These are phyloP conservation scores for Meloe dianella DNA, from an alignment of 2,888 invertebrate genomes.

Conservation along the genomic window DNA sequence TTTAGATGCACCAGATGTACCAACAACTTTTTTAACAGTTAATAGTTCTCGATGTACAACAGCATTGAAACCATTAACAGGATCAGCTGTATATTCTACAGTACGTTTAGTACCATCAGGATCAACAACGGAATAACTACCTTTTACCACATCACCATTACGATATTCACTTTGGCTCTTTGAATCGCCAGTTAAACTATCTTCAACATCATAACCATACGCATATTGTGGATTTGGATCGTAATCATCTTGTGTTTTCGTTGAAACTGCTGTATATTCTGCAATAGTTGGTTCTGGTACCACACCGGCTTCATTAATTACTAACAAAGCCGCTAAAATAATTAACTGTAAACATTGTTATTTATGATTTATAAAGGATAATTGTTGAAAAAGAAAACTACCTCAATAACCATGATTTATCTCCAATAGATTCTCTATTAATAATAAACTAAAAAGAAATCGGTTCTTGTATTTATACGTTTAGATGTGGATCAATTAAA, in stretches of 20 bases:
- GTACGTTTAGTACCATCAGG: slow-evolving; percentile 63
- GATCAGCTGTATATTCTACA: slow-evolving; percentile 66
- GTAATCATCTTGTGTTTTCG: slow-evolving; percentile 48
- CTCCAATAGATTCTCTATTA: neutral
- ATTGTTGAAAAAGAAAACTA: neutral
- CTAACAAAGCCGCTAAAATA: neutral
- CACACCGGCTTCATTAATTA: neutral
- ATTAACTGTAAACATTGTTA: neutral
- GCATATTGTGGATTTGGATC: slow-evolving; percentile 65
- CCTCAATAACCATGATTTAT: neutral
- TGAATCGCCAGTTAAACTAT: slow-evolving; percentile 63
- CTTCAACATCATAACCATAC: slow-evolving; percentile 65
- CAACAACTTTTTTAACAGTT: slow-evolving; percentile 57
- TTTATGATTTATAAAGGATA: neutral
- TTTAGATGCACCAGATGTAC: slow-evolving; percentile 24
- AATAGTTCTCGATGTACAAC: slow-evolving; percentile 67
- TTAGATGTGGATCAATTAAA: neutral
- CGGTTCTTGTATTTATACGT: neutral
- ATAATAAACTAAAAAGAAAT: neutral
- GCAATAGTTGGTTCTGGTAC: too few species aligned
- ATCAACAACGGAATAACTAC: slow-evolving; percentile 63
- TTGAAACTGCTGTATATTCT: neutral
- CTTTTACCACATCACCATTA: slow-evolving; percentile 63
- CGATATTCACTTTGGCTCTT: slow-evolving; percentile 62
- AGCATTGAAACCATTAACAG: slow-evolving; percentile 69